These are phyloP conservation scores for Ectropis grisescens DNA, from an alignment of 1,140 invertebrate species.

Conservation along the genomic window DNA sequence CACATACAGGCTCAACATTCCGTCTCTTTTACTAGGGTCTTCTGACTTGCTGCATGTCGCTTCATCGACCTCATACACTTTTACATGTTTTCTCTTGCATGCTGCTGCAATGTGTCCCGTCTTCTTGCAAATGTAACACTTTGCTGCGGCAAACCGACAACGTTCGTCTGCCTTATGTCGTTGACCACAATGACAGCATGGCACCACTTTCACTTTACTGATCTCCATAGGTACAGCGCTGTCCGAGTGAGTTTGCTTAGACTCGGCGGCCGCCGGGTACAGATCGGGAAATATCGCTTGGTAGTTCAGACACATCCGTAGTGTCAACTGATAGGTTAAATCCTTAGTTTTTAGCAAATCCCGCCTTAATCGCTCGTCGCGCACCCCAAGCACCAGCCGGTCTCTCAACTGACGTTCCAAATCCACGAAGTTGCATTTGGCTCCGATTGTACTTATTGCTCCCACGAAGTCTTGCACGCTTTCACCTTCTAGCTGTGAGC, in stretches of 20 bases:
- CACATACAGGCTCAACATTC: conserved; percentile 12
- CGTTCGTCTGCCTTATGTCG: conserved; percentile 10
- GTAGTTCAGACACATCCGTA: conserved; percentile 16
- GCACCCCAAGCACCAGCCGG: conserved; percentile 14
- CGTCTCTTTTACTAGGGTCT: conserved; percentile 1
- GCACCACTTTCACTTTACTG: conserved; percentile 11
- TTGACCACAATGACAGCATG: conserved; percentile 14
- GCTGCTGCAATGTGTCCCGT: conserved; percentile 16
- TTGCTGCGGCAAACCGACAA: conserved; percentile 15
- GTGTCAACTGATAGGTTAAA: conserved; percentile 12
- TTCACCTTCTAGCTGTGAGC: conserved; percentile 11
- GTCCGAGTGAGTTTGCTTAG: conserved; percentile 14
- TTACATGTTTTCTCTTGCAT: conserved; percentile 10
- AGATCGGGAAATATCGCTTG: conserved; percentile 17
- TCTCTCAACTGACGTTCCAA: conserved; percentile 17
- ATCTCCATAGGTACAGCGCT: conserved; percentile 16
- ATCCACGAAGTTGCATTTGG: conserved; percentile 16
- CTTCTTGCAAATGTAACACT: conserved; percentile 16
- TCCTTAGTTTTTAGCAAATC: conserved; percentile 15
- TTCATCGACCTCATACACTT: conserved; percentile 7
- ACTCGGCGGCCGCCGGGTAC: conserved; percentile 10
- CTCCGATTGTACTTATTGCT: conserved; percentile 12
- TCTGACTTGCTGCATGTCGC: not conserved
- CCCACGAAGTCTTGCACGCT: conserved; percentile 18
- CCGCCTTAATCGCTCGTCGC: conserved; percentile 14